Conservation (phyloP, 2,797 vertebrate genomes). For the Rhinichthys osculus region DNA sequence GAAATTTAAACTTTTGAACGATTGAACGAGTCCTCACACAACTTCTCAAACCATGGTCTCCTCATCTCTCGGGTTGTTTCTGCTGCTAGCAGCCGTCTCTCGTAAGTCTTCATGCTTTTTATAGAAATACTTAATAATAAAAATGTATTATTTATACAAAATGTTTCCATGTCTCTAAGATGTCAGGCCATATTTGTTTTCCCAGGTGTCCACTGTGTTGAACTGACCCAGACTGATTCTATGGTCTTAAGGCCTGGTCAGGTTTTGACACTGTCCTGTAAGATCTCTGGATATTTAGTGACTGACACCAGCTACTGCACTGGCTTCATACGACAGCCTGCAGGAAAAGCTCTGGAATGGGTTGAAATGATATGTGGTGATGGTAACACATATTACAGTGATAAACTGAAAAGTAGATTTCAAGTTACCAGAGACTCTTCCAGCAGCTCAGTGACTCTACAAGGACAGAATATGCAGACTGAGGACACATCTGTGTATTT, state of each 20-base stretch:
- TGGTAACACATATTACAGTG: slow-evolving; percentile 14
- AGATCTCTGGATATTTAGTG: slow-evolving; percentile 12
- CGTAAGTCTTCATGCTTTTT: background rate
- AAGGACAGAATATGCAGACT: background rate
- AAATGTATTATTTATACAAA: background rate
- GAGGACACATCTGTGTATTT: slow-evolving; percentile 10
- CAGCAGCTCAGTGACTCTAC: background rate
- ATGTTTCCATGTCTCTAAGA: background rate
- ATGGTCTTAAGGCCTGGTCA: slow-evolving; percentile 18
- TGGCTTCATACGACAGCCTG: slow-evolving; percentile 16
- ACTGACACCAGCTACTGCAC: background rate
- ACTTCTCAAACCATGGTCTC: background rate
- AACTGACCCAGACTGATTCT: slow-evolving; percentile 5
- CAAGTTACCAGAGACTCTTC: slow-evolving; percentile 41
- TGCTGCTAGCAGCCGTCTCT: background rate
- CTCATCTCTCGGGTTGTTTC: background rate
- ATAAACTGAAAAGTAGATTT: slow-evolving; percentile 45
- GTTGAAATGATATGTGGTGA: accelerated
- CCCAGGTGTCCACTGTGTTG: slow-evolving; percentile 13
- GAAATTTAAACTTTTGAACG: too few relatives aligned
- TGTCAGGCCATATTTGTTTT: background rate
- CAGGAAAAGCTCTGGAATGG: slow-evolving; percentile 40
- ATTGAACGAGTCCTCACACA: too few relatives aligned
- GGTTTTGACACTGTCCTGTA: slow-evolving; percentile 1
- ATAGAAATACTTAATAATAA: background rate